phyloP scores from a whole-genome alignment of 2,797 vertebrate genomes.

The Chlorospingus flavigularis region DNA sequence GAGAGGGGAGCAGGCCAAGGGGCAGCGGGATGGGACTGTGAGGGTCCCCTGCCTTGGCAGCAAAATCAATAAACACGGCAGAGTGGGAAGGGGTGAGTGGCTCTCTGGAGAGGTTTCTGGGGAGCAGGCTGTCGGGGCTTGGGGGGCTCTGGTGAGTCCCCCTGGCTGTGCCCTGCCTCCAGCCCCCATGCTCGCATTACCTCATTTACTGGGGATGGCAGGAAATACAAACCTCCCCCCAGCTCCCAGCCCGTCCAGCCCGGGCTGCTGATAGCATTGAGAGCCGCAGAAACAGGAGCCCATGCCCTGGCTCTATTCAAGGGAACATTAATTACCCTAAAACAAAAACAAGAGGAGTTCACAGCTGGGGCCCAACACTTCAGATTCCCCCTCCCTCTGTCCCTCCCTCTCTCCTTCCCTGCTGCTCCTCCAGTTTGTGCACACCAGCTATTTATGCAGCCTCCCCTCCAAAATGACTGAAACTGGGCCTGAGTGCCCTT shows the following conservation, averaged over 20 bases:
- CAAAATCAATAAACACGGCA: background rate
- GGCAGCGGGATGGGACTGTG: background rate
- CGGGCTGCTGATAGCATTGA: constrained; percentile 17
- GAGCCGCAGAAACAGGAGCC: constrained; percentile 45
- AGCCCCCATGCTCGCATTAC: background rate
- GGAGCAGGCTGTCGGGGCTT: background rate
- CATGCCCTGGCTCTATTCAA: constrained; percentile 42
- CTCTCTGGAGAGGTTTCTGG: background rate
- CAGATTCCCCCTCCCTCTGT: background rate
- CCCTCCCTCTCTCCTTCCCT: constrained; percentile 8
- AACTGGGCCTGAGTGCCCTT: background rate
- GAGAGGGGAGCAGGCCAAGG: background rate
- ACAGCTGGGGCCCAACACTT: constrained; percentile 58
- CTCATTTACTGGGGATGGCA: constrained; percentile 43
- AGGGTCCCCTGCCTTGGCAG: background rate
- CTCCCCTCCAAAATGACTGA: background rate
- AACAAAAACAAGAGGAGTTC: constrained; percentile 68
- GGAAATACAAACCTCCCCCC: constrained; percentile 40
- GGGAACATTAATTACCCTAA: constrained; percentile 71
- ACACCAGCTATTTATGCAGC: background rate
- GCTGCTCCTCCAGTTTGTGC: constrained; percentile 27
- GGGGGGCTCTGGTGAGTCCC: background rate
- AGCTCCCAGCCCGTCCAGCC: background rate
- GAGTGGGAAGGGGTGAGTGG: accelerated
- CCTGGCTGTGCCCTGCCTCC: background rate